Base-by-base conservation (phyloP, 1,140 invertebrate species). In the Aradophagus sp. region DNA sequence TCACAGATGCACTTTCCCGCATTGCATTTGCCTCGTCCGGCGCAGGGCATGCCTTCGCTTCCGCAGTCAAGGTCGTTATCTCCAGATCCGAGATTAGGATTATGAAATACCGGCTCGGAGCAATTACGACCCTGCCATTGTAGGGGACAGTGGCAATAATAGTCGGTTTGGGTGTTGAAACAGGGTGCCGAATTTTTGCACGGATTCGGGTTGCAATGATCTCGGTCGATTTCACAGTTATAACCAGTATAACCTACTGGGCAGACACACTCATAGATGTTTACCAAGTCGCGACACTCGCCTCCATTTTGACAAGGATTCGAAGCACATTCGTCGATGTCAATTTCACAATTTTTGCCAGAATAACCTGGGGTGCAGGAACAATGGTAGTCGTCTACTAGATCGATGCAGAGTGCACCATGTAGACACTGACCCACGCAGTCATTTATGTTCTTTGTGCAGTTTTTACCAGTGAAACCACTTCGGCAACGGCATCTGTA, bases 101-200 rank as follows among this genome's bases (percentile, higher is more conserved):
- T 87, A 38, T 89, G 85, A 4, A 88, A 86, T 44, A 88, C 88
- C 7, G 88, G 83, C 68, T 92, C 89, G 73, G 94, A 94, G 81
- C 96, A 98, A 85, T 95, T 96, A 80, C 93, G 94, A 20, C 96
- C 96, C 56, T 92, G 90, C 89, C 94, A 97, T 67, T 92, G 91
- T 38, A 89, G 88, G 0, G 92, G 90, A 85, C 96, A 98, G 82
- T 95, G 92, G 83, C 96, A 98, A 76, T 94, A 93, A 84, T 96
- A 97, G 78, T 94, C 93, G 38, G 89, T 90, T 73, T 94, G 90
- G 0, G 92, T 94, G 73, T 95, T 95, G 77, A 95, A 91, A 78
- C 95, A 96, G 2, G 89, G 88, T 1, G 92, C 91, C 0, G 89
- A 90, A 78, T 95, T 94, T 36, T 90, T 88, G 78, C 95, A 96